A percentile compares a stretch with the other conserved stretches of the same genome.
These are phyloP conservation scores for Alethe castanea DNA, from an alignment of 2,113 vertebrate species.

Conservation along the genomic window DNA sequence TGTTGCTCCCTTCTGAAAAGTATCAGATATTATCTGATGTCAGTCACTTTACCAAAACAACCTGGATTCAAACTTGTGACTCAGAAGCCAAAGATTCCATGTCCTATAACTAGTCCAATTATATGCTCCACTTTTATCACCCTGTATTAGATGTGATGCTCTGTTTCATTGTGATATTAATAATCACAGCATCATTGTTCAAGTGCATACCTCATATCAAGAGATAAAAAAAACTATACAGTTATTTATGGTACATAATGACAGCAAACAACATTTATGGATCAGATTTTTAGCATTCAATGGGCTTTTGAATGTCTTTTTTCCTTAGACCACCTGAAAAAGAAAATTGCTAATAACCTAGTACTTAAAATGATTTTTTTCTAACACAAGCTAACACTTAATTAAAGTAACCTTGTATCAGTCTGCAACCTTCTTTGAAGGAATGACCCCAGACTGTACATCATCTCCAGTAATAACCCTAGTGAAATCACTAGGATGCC, in stretches of 20 bases:
- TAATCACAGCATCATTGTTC: neutral
- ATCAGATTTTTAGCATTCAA: neutral
- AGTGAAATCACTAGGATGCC: slow-evolving; percentile 30
- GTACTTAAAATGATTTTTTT: neutral
- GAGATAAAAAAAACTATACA: neutral
- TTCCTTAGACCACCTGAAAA: neutral
- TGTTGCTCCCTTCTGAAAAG: neutral
- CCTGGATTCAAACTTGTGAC: neutral
- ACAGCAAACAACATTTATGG: neutral
- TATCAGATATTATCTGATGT: neutral
- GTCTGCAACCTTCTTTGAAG: neutral
- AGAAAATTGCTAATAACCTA: neutral
- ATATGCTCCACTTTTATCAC: neutral
- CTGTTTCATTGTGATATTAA: neutral
- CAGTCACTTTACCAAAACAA: neutral
- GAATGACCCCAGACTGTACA: slow-evolving; percentile 5
- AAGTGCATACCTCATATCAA: neutral
- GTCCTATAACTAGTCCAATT: neutral
- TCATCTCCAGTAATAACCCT: slow-evolving; percentile 8
- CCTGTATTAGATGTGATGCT: neutral
- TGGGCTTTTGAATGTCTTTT: neutral
- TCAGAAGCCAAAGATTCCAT: neutral
- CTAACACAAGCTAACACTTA: neutral
- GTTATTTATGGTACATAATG: neutral
- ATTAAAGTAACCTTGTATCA: slow-evolving; percentile 19